Base-by-base conservation (phyloP, 2,113 vertebrate species). In the Hucho hucho region DNA sequence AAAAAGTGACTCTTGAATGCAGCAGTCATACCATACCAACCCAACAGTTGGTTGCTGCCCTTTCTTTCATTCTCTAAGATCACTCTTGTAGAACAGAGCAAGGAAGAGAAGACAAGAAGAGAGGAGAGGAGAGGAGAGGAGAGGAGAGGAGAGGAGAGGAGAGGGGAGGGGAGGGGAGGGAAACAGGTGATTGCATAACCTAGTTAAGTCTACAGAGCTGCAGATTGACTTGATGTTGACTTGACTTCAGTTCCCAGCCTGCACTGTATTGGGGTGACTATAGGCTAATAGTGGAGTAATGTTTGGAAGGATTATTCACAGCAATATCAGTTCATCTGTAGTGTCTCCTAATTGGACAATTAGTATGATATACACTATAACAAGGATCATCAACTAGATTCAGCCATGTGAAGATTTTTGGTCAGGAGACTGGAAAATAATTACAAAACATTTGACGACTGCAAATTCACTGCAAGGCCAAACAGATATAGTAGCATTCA, bases 1-100 rank as follows among this genome's bases (percentile, higher is more conserved):
- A 32, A 32, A 78, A 76, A 81, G 58, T 59, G 18, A 13, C 49
- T 65, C 3, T 18, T 74, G 4, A 37, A 81, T 82, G 7, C 37
- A 37, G 37, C 37, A 37, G 6, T 37, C 37, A 37, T 37, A 37
- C 37, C 79, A 87, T 77, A 88, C 64, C 81, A 79, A 82, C 83
- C 86, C 76, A 76, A 83, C 82, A 88, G 84, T 85, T 88, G 83
- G 84, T 81, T 81, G 75, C 70, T 83, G 78, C 79, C 76, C 68
- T 70, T 69, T 81, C 77, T 66, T 58, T 65, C 25, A 32, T 32
- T 32, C 47, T 49, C 77, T 63, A 75, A 83, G 32, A 88, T 88
- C 86, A 65, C 75, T 77, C 80, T 75, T 84, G 84, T 76, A 76
- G 73, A 53, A 14, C 47, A 49, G 47, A 13, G 47, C 47, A 14